Conservation (phyloP, 2,888 invertebrate species). For the Trachelus iudaicus region DNA sequence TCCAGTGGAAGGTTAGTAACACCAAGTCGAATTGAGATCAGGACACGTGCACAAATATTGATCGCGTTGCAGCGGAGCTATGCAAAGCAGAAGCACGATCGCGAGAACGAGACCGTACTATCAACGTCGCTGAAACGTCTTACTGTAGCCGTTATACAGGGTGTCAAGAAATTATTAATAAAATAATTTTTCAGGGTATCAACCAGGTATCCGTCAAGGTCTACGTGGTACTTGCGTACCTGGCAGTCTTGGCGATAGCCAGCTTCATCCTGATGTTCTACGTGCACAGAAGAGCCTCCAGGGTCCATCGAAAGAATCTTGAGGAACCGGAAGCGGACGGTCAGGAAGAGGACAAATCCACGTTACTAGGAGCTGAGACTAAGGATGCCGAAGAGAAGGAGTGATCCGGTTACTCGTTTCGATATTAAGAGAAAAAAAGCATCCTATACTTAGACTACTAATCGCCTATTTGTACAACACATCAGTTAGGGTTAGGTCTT, state of each 20-base stretch:
- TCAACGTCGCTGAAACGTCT: neutral
- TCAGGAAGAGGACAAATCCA: slow-evolving; percentile 50
- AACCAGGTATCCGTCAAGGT: slow-evolving; percentile 31
- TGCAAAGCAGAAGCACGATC: slow-evolving; percentile 37
- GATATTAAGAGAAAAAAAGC: neutral
- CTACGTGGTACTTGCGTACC: slow-evolving; percentile 31
- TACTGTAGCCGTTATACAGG: neutral
- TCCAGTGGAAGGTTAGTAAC: slow-evolving; percentile 72
- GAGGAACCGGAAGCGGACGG: slow-evolving; percentile 47
- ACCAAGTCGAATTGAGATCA: slow-evolving; percentile 5
- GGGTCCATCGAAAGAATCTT: slow-evolving; percentile 37
- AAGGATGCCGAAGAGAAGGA: slow-evolving; percentile 48
- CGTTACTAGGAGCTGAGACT: slow-evolving; percentile 43
- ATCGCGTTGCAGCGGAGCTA: slow-evolving; percentile 43
- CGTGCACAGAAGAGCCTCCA: slow-evolving; percentile 39
- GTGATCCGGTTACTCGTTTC: slow-evolving; percentile 28
- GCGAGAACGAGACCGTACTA: neutral
- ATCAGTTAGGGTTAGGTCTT: slow-evolving; percentile 19
- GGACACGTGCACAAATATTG: slow-evolving; percentile 36
- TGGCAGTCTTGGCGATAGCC: slow-evolving; percentile 27
- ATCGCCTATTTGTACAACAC: slow-evolving; percentile 37
- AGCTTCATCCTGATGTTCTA: slow-evolving; percentile 37
- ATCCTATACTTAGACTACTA: slow-evolving; percentile 29
- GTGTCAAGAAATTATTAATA: neutral
- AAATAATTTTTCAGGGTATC: slow-evolving; percentile 17